Base-by-base conservation (phyloP, 2,888 invertebrate genomes). In the Serripes groenlandicus region DNA sequence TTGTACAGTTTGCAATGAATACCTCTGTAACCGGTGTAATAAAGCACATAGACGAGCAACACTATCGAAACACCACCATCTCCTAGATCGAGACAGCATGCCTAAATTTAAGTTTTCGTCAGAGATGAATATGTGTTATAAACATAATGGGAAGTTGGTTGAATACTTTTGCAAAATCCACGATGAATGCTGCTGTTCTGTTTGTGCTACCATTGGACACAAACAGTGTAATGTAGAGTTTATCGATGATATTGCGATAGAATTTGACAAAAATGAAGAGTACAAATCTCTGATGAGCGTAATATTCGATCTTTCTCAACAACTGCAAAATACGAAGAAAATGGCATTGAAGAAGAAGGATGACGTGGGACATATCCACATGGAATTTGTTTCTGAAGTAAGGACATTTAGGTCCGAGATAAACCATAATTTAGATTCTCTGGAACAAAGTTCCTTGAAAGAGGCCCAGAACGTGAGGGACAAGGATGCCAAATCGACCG, bases 21-120 rank as follows among this genome's bases (percentile, higher is more conserved):
- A 26, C 28, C 58, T 58, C 11, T 58, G 58, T 58, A 28, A 58
- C 7, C 58, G 23, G n/a, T 58, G 58, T 58, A 28, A 28, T 4
- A 58, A 28, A n/a, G 58, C 58, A 58, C 58, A 58, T 26, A 58
- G 58, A 11, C 9, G 58, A 58, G 58, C 58, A 3, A 58, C 23
- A 28, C 11, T 58, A 9, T 58, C 58, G 7, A 58, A 58, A 58
- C 7, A 15, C 26, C 58, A 58, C 15, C 26, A 58, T 28, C 58
- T 58, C 11, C 58, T 58, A 28, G 23, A 26, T 58, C 26, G n/a
- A 4, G 15, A 58, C 26, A 28, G 28, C 3, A 58, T 58, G 26
- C 58, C 58, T 1, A n/a, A 4, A n/a, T 3, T 28, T 4, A 23
- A 3, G 28, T 11, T 58, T 5, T 1, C 23, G 15, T 5, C 58